A percentile compares a stretch with the other conserved stretches of the same genome.
Evolutionary conservation across 2,888 invertebrate species (phyloP).

Genomic region (Mimas tiliae): DNA sequence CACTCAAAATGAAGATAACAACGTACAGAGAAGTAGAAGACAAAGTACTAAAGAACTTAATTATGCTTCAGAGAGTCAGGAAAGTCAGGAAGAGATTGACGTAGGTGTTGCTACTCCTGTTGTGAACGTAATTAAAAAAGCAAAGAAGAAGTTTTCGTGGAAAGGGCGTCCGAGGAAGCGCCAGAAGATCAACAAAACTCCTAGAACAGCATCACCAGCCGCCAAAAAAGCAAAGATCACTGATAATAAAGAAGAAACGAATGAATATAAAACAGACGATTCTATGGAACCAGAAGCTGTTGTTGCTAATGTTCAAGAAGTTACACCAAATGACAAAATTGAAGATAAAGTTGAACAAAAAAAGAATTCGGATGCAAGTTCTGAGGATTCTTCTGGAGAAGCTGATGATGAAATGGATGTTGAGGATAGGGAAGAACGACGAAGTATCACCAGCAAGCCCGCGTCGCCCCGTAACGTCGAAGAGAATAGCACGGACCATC

Average conservation of each 20-base stretch:
- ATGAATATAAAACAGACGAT: constrained; percentile 64
- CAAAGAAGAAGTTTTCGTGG: constrained; percentile 81
- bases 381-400: constrained; percentile 87
- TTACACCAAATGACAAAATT: constrained; percentile 46
- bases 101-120: constrained; percentile 48
- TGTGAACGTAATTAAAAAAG: constrained; percentile 55
- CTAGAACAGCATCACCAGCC: constrained; percentile 55
- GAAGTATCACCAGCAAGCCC: constrained; percentile 69
- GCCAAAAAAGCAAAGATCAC: constrained; percentile 66
- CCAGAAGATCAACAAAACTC: constrained; percentile 54
- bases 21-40: constrained; percentile 50
- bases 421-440: constrained; percentile 81
- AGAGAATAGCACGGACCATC: constrained; percentile 76
- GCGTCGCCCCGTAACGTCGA: constrained; percentile 65
- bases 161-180: constrained; percentile 74
- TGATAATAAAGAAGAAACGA: constrained; percentile 48
- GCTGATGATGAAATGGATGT: constrained; percentile 89
- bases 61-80: constrained; percentile 75
- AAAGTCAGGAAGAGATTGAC: constrained; percentile 69
- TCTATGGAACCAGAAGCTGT: constrained; percentile 54
- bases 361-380: constrained; percentile 78
- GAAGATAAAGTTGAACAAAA: constrained; percentile 61
- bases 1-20: constrained; percentile 50
- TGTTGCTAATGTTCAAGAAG: constrained; percentile 38
- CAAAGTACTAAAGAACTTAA: constrained; percentile 60